Conservation (phyloP, 2,113 vertebrate genomes). For the Rhadina sibilatrix region DNA sequence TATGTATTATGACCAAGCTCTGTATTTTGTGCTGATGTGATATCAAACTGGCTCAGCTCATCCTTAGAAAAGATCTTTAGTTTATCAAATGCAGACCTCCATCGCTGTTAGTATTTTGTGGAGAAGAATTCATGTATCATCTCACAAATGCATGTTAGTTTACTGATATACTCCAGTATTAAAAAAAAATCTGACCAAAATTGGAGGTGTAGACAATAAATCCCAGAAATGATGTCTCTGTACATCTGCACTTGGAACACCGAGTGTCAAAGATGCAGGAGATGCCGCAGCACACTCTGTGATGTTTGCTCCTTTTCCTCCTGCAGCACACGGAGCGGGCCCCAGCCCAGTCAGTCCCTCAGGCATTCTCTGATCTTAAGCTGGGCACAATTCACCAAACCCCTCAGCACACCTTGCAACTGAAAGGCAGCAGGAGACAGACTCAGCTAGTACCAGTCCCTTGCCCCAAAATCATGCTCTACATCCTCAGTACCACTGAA, state of each 20-base stretch:
- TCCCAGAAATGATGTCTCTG: not conserved
- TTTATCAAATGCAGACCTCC: not conserved
- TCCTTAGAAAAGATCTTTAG: not conserved
- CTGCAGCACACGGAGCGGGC: not conserved
- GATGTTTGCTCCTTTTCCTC: not conserved
- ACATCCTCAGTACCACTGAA: not conserved
- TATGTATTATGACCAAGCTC: not conserved
- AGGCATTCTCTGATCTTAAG: not conserved
- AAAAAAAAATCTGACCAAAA: not conserved
- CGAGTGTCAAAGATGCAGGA: not conserved
- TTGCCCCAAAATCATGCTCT: not conserved
- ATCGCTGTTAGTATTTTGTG: not conserved
- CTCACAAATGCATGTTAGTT: not conserved
- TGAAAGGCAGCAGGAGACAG: not conserved
- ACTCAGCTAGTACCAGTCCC: not conserved
- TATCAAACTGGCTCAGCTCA: not conserved
- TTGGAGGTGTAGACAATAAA: not conserved
- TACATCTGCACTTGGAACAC: not conserved
- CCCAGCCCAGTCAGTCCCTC: not conserved
- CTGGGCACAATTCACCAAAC: not conserved
- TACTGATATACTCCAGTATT: not conserved
- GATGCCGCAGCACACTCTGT: fast-evolving
- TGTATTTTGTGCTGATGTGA: not conserved
- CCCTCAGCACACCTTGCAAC: not conserved
- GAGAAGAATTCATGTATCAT: not conserved